phyloP scores from a whole-genome alignment of 2,888 invertebrate species.

The Lasius platythorax region DNA sequence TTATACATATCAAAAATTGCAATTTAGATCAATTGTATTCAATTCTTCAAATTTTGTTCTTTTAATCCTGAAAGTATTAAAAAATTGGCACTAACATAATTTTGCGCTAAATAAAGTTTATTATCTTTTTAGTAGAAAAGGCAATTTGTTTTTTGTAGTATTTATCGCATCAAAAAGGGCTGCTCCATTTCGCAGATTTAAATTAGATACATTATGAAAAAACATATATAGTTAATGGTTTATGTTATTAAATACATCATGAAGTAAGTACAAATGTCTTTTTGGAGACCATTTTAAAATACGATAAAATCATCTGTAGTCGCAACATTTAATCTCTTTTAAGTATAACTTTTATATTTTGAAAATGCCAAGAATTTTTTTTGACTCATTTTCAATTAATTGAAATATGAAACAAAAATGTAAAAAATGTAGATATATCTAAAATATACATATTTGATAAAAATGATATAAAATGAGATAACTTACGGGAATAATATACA shows the following conservation, averaged over 20 bases:
- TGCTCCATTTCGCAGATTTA: conserved; percentile 44
- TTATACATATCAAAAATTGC: neutral
- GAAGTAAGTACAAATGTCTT: conserved; percentile 61
- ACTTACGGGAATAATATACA: conserved; percentile 5
- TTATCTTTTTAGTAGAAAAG: conserved; percentile 1
- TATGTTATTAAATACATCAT: conserved; percentile 57
- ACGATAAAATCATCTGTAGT: neutral
- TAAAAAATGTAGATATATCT: neutral
- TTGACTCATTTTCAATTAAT: neutral
- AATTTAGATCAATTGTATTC: neutral
- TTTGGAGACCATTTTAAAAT: conserved; percentile 56
- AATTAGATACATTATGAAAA: conserved; percentile 32
- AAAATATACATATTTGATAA: neutral
- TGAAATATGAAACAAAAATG: neutral
- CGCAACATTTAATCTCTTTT: neutral
- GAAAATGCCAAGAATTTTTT: neutral
- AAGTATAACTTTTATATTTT: neutral
- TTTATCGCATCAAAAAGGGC: conserved; percentile 58
- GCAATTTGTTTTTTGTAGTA: conserved; percentile 35
- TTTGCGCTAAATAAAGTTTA: neutral
- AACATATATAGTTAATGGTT: conserved; percentile 40
- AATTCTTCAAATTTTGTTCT: neutral
- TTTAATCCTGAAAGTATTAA: neutral
- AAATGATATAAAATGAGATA: neutral
- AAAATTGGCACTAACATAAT: neutral